These are phyloP conservation scores for Himalopsyche japonica DNA, from an alignment of 2,888 invertebrate species.

Conservation along the genomic window DNA sequence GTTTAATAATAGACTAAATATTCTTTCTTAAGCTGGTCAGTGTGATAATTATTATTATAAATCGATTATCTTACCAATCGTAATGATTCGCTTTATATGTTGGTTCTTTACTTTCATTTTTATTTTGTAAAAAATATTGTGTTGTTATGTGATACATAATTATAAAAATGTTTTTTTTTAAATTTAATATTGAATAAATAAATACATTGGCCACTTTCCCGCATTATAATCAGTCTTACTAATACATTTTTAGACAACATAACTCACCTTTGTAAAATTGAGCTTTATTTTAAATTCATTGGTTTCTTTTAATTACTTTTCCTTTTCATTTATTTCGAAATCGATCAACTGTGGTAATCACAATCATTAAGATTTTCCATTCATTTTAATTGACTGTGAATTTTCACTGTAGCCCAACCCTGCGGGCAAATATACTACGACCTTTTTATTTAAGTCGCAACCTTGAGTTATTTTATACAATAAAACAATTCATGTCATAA, in stretches of 20 bases:
- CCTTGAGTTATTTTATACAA: background rate
- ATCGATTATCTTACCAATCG: no score
- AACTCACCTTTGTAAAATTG: background rate
- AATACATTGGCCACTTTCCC: no score
- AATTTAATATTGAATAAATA: no score
- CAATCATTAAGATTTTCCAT: slow-evolving; percentile 1
- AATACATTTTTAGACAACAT: background rate
- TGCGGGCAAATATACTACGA: no score
- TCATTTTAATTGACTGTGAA: background rate
- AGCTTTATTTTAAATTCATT: background rate
- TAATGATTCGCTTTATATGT: no score
- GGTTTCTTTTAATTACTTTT: background rate
- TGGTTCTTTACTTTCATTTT: no score
- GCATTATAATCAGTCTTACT: background rate
- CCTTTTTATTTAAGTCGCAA: background rate
- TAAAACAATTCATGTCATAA: background rate
- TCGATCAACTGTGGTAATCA: background rate
- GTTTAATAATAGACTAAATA: no score
- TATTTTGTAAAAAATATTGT: no score
- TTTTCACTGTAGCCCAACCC: background rate
- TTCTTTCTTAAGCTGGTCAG: no score
- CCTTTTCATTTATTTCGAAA: background rate
- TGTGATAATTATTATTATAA: no score
- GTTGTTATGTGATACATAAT: no score
- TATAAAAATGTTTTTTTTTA: no score